Conservation (phyloP, 2,113 vertebrate genomes). For the Dromaius novaehollandiae region DNA sequence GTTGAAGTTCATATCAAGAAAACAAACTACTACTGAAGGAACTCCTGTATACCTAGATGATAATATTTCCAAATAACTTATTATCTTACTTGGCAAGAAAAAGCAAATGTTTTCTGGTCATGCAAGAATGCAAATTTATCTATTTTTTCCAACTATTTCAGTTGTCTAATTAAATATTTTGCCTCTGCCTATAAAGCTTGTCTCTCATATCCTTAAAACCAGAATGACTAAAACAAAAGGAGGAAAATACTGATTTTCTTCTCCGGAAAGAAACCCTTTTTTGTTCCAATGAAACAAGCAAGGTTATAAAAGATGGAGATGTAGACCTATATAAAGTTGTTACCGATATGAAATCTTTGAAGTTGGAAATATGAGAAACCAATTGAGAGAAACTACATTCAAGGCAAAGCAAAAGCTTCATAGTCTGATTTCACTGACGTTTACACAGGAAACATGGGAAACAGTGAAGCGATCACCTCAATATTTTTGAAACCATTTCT, state of each 20-base stretch:
- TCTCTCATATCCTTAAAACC: neutral
- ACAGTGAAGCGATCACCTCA: neutral
- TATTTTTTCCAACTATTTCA: neutral
- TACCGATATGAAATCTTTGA: neutral
- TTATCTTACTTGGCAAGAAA: neutral
- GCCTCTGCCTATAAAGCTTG: neutral
- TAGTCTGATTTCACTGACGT: neutral
- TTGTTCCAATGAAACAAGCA: neutral
- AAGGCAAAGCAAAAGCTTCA: neutral
- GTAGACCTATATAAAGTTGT: neutral
- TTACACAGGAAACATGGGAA: neutral
- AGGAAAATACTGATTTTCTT: neutral
- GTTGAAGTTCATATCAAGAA: neutral
- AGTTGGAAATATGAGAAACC: neutral
- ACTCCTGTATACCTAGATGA: neutral
- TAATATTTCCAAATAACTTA: neutral
- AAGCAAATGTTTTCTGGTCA: neutral
- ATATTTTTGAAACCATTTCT: neutral
- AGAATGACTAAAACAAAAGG: neutral
- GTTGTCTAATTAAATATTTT: neutral
- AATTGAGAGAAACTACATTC: neutral
- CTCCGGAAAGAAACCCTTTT: neutral
- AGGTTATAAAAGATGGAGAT: neutral
- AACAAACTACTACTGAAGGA: neutral
- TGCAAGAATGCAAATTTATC: neutral